Percentiles rank a stretch among this genome's conserved stretches.
These are phyloP conservation scores for Pteromalus puparum DNA, from an alignment of 1,140 invertebrate species.

Conservation along the genomic window DNA sequence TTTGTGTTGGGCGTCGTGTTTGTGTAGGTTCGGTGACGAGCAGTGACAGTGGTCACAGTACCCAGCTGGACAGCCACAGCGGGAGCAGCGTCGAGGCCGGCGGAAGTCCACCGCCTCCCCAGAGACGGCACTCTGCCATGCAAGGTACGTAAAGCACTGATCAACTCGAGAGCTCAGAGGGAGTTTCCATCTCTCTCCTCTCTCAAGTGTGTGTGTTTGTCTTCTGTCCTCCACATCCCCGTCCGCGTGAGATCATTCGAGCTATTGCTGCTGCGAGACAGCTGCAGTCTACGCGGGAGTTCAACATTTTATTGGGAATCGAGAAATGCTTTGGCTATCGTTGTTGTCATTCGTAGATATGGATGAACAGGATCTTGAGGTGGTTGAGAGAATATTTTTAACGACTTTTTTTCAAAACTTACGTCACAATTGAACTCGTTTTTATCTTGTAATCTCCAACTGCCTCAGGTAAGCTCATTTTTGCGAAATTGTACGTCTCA, in stretches of 20 bases:
- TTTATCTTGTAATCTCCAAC: too few species aligned
- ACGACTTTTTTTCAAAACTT: too few species aligned
- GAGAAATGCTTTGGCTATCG: constrained; percentile 10
- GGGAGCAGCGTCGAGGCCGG: constrained; percentile 79
- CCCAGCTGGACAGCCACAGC: constrained; percentile 84
- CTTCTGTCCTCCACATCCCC: background rate
- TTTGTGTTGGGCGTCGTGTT: constrained; percentile 69
- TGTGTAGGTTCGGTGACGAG: constrained; percentile 87
- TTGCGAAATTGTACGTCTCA: background rate
- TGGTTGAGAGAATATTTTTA: too few species aligned
- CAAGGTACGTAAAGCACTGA: constrained; percentile 71
- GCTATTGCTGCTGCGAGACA: background rate
- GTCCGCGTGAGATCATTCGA: background rate
- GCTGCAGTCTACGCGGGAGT: background rate
- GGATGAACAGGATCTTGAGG: background rate
- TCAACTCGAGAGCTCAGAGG: constrained; percentile 17
- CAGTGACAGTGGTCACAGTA: constrained; percentile 90
- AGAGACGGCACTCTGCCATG: constrained; percentile 76
- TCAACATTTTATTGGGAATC: background rate
- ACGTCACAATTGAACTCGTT: too few species aligned
- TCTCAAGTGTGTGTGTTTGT: constrained; percentile 12
- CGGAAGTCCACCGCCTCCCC: constrained; percentile 73
- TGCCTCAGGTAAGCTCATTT: background rate
- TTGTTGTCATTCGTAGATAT: background rate
- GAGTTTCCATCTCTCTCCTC: background rate